phyloP scores from a whole-genome alignment of 2,888 invertebrate genomes.

The Synergus laeviventris region DNA sequence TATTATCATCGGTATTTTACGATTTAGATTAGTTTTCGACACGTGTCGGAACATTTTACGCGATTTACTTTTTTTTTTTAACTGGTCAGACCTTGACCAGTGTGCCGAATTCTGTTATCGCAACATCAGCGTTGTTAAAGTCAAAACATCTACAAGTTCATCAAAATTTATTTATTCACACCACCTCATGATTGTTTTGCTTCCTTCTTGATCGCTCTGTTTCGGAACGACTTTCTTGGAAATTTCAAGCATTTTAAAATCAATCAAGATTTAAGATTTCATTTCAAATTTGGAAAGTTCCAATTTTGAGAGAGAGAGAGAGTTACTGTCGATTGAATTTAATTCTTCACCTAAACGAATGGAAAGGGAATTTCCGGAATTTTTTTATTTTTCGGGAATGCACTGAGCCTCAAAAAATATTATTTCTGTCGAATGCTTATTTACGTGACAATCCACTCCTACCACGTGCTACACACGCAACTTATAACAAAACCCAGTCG shows the following conservation, averaged over 20 bases:
- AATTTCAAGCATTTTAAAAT: neutral
- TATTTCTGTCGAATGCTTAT: conserved; percentile 38
- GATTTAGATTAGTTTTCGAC: neutral
- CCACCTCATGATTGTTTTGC: conserved; percentile 15
- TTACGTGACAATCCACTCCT: conserved; percentile 53
- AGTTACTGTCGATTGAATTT: neutral
- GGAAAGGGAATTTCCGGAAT: neutral
- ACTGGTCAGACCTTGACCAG: conserved; percentile 5
- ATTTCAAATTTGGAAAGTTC: neutral
- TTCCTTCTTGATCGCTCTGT: conserved; percentile 3
- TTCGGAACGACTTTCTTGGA: conserved; percentile 4
- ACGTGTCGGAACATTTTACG: neutral
- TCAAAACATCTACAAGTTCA: conserved; percentile 54
- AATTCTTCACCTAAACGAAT: neutral
- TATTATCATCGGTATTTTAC: neutral
- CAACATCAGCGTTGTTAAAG: conserved; percentile 59
- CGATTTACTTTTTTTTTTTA: conserved; percentile 5
- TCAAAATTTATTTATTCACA: conserved; percentile 29
- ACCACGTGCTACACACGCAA: conserved; percentile 60
- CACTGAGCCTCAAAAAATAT: conserved; percentile 1
- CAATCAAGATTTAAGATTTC: neutral
- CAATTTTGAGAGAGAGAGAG: no score
- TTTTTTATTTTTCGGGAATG: neutral
- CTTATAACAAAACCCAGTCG: conserved; percentile 65
- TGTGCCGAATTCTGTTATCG: conserved; percentile 50